Evolutionary conservation across 2,888 invertebrate species (phyloP).

Genomic region (Chloroclystis v-ata): DNA sequence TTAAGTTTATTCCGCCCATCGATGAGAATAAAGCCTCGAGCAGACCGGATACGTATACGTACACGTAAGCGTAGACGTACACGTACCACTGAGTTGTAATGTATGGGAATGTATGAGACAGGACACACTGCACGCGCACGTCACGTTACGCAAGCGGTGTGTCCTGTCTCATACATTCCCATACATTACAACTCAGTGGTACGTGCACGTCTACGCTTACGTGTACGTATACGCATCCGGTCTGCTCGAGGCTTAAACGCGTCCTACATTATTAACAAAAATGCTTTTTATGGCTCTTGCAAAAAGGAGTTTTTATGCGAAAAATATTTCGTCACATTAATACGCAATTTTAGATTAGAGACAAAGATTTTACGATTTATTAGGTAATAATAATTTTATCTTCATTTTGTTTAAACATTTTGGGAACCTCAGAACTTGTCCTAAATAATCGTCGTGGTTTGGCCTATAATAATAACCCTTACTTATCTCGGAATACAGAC

Average conservation of each 20-base stretch:
- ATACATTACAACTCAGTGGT: no score
- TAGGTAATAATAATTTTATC: constrained; percentile 6
- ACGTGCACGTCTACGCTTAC: no score
- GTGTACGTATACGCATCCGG: no score
- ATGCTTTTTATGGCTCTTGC: constrained; percentile 11
- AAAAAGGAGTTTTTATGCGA: constrained; percentile 15
- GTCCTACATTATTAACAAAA: constrained; percentile 27
- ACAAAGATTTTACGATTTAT: constrained; percentile 10
- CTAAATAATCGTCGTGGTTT: constrained; percentile 10
- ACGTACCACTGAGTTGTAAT: no score
- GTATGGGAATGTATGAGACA: no score
- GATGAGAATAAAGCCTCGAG: constrained; percentile 31
- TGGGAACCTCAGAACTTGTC: constrained; percentile 8
- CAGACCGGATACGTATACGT: no score
- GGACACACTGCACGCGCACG: no score
- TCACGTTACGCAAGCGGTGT: no score
- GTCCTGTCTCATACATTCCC: no score
- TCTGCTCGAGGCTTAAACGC: no score
- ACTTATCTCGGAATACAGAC: constrained; percentile 11
- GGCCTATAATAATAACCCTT: constrained; percentile 11
- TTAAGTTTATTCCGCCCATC: background rate
- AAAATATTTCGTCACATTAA: constrained; percentile 10
- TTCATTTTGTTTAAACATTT: constrained; percentile 10
- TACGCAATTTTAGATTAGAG: constrained; percentile 18
- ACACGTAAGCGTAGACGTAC: no score